phyloP scores from a whole-genome alignment of 1,140 invertebrate species.

The Drosophila dunni region DNA sequence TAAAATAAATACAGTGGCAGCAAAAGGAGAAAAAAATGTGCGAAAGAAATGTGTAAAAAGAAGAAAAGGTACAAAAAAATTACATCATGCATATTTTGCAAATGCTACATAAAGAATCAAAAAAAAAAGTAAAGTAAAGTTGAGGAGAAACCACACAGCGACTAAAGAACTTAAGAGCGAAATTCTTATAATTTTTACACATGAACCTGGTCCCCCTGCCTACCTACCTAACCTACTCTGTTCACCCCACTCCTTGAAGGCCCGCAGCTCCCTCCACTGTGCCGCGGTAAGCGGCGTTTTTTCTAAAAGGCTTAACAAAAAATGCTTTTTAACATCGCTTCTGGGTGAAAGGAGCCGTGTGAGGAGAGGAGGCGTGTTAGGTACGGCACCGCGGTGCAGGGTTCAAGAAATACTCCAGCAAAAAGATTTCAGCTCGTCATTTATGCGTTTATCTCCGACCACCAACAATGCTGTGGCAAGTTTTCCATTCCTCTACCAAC shows the following conservation, averaged over 20 bases:
- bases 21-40: conserved; percentile 33
- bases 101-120: conserved; percentile 29
- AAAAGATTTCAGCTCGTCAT: conserved; percentile 81
- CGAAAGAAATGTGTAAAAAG: conserved; percentile 8
- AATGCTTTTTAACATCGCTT: conserved; percentile 73
- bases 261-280: not conserved
- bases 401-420: conserved; percentile 48
- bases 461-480: conserved; percentile 70
- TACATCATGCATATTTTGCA: conserved; percentile 48
- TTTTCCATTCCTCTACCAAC: conserved; percentile 43
- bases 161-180: conserved; percentile 77
- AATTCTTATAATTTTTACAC: conserved; percentile 81
- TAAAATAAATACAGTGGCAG: conserved; percentile 66
- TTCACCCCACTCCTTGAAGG: not conserved
- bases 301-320: conserved; percentile 77
- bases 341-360: not conserved
- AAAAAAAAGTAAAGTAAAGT: not conserved
- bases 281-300: conserved; percentile 51
- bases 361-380: not conserved
- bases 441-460: conserved; percentile 79
- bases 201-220: conserved; percentile 27
- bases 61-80: conserved; percentile 30
- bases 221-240: not conserved
- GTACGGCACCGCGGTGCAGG: conserved; percentile 27
- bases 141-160: conserved; percentile 32